Percentiles rank a stretch among this genome's conserved stretches.
These are phyloP conservation scores for Fulica atra DNA, from an alignment of 2,113 vertebrate species.

Conservation along the genomic window DNA sequence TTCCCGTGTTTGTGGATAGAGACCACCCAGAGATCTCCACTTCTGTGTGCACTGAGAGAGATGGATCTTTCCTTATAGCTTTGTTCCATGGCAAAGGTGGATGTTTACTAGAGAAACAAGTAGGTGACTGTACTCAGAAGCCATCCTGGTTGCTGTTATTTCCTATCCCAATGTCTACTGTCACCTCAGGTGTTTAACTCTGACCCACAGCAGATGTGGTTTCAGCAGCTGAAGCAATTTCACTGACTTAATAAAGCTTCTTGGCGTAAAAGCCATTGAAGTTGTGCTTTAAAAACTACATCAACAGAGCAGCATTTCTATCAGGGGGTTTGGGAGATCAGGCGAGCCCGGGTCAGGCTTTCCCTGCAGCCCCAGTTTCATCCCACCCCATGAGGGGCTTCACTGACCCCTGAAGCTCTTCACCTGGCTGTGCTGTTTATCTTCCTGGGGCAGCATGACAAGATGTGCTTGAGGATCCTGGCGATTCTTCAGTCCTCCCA, in stretches of 20 bases:
- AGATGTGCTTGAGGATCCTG: neutral
- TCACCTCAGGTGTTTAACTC: neutral
- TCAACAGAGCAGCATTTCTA: neutral
- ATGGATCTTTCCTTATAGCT: neutral
- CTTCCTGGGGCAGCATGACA: fast-evolving
- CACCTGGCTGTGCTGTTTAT: neutral
- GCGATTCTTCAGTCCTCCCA: neutral
- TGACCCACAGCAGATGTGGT: neutral
- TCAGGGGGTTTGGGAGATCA: fast-evolving
- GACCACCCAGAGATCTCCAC: neutral
- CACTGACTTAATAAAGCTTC: neutral
- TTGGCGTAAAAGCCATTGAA: neutral
- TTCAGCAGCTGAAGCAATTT: neutral
- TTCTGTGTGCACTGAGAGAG: neutral
- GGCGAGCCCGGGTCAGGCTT: neutral
- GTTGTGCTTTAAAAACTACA: neutral
- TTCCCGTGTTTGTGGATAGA: neutral
- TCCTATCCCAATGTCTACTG: neutral
- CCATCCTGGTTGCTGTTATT: neutral
- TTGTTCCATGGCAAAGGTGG: neutral
- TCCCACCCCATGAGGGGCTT: fast-evolving
- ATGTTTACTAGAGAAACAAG: neutral
- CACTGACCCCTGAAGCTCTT: no score
- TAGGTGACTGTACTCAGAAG: neutral
- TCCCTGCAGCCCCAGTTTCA: neutral